phyloP scores from a whole-genome alignment of 1,140 invertebrate species.

The Tetraneura akinire region DNA sequence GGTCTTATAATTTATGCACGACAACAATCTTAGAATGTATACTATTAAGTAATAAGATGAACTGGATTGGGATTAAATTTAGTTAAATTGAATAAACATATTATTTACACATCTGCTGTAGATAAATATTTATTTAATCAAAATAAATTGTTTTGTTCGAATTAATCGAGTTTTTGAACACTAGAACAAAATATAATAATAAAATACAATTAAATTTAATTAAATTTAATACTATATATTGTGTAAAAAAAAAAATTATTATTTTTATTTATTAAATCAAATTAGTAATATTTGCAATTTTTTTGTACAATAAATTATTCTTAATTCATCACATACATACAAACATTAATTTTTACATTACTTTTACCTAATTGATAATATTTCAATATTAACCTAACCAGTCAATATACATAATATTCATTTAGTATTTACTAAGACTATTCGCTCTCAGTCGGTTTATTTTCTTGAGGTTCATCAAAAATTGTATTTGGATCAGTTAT shows the following conservation, averaged over 20 bases:
- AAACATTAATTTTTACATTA: constrained; percentile 20
- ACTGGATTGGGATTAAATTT: too few species aligned
- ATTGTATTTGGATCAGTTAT: neutral
- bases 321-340: constrained; percentile 23
- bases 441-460: constrained; percentile 36
- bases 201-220: neutral
- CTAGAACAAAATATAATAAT: neutral
- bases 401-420: constrained; percentile 24
- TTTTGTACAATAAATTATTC: constrained; percentile 41
- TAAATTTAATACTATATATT: neutral
- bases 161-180: neutral
- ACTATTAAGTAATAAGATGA: too few species aligned
- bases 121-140: neutral
- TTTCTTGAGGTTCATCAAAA: constrained; percentile 9
- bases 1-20: too few species aligned
- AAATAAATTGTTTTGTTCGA: constrained; percentile 10
- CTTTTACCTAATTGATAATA: constrained; percentile 28
- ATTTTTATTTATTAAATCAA: constrained; percentile 12
- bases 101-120: neutral
- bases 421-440: constrained; percentile 41
- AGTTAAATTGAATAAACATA: too few species aligned
- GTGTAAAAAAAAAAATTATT: constrained; percentile 1
- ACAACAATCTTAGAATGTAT: too few species aligned
- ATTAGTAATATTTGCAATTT: constrained; percentile 24
- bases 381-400: constrained; percentile 42